These are phyloP conservation scores for Nothoprocta perdicaria DNA, from an alignment of 2,113 vertebrate species.

Conservation along the genomic window DNA sequence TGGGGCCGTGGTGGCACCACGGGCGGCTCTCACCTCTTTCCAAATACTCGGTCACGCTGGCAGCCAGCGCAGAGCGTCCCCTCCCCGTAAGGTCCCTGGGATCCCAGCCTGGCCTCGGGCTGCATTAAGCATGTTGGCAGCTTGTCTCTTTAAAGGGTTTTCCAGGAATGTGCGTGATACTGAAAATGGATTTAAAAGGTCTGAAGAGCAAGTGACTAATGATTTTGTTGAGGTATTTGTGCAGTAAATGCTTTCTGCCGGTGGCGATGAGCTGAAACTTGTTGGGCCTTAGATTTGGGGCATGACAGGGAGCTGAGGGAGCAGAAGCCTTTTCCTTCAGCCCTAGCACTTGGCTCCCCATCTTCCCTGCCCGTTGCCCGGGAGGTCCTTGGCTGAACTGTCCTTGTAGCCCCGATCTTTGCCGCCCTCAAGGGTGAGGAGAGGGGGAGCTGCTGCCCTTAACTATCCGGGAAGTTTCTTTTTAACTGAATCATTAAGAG, in stretches of 20 bases:
- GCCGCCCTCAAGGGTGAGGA: not conserved
- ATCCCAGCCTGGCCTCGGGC: not conserved
- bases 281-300: rapidly evolving
- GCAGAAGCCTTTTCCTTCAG: not conserved
- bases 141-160: not conserved
- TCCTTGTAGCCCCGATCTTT: not conserved
- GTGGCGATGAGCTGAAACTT: not conserved
- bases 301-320: rapidly evolving
- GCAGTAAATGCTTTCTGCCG: not conserved
- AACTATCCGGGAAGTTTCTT: not conserved
- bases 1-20: rapidly evolving
- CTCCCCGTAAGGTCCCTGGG: not conserved
- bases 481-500: rapidly evolving
- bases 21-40: not conserved
- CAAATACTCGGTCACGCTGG: rapidly evolving
- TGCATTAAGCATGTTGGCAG: not conserved
- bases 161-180: not conserved
- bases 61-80: rapidly evolving
- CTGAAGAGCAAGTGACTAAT: not conserved
- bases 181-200: not conserved
- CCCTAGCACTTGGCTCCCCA: not conserved
- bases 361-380: rapidly evolving
- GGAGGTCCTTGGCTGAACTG: not conserved
- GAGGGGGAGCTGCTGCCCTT: not conserved
- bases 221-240: not conserved